Evolutionary conservation across 2,113 vertebrate genomes (phyloP), one percentile per base, ranked within the genome.

Genomic region (Euleptes europaea): DNA sequence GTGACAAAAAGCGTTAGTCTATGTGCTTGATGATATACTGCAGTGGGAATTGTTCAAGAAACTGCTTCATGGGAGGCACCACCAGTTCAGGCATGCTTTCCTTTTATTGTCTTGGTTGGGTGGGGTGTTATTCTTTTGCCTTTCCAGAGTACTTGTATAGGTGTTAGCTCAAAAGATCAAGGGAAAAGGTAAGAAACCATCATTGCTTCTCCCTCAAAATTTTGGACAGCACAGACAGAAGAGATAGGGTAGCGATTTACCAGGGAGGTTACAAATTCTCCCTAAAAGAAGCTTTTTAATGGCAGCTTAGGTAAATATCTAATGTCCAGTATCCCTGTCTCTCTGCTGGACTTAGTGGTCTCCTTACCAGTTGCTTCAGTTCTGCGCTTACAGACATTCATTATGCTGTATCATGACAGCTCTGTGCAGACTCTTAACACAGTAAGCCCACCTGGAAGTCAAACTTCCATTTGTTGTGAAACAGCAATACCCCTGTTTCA

Each of bases 361-460:
- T 71, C 42, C 40, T 66, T 47, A 31, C 17, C 19, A 5, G 2
- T 80, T n/a, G 28, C 21, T n/a, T 33, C 40, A 23, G 31, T 47
- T 33, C 65, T 35, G 13, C 67, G 42, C 15, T 78, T 19, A 86
- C 88, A 88, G 42, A 94, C 86, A 88, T 88, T 90, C 84, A 85
- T 44, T 89, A 88, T 88, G 87, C 88, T 90, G 71, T 54, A 87
- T 72, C 54, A 67, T 81, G 88, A 69, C 4, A 0, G 71, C 75
- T 69, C 81, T 88, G 31, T 9, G 17, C 23, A 40, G 11, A 26
- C 9, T 49, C 23, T 44, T 1, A 5, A 28, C 23, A 57, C 23
- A 26, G 51, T 82, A 33, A 4, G 23, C 11, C 54, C 47, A 35
- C 12, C n/a, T 70, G 44, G 23, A 35, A 70, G 51, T 11, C 10